A percentile compares a stretch with the other conserved stretches of the same genome.
phyloP scores from a whole-genome alignment of 1,140 invertebrate species.

The Drosophila orosa region DNA sequence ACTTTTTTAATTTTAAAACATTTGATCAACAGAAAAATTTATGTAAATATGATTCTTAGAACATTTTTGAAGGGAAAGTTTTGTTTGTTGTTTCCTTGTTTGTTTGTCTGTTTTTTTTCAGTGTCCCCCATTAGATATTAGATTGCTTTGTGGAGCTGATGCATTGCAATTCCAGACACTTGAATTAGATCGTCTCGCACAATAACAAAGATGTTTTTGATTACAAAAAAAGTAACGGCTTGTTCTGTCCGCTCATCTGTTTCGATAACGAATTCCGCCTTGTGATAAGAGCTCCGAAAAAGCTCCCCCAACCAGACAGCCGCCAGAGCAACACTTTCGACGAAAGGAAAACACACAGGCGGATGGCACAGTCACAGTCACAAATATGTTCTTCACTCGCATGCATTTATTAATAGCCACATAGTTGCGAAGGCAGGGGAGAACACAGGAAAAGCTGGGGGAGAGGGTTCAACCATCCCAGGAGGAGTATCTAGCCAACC shows the following conservation, averaged over 20 bases:
- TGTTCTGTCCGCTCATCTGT: slow-evolving; percentile 14
- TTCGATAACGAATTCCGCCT: slow-evolving; percentile 42
- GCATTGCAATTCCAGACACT: slow-evolving; percentile 41
- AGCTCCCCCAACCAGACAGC: slow-evolving; percentile 24
- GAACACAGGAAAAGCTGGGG: background rate
- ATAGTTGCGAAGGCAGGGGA: slow-evolving; percentile 1
- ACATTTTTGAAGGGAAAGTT: background rate
- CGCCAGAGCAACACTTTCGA: slow-evolving; percentile 25
- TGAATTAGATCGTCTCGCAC: slow-evolving; percentile 16
- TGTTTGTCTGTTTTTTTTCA: background rate
- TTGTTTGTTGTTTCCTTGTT: background rate
- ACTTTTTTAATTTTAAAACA: background rate
- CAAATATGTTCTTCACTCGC: slow-evolving; percentile 20
- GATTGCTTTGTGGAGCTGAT: background rate
- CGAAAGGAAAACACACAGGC: slow-evolving; percentile 17
- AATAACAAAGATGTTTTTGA: slow-evolving; percentile 23
- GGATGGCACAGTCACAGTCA: slow-evolving; percentile 8
- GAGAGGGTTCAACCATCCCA: background rate
- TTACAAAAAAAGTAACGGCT: slow-evolving; percentile 29
- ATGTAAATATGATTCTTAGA: rapidly evolving
- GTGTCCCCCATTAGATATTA: slow-evolving; percentile 1
- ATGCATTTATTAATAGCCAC: slow-evolving; percentile 58
- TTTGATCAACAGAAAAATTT: background rate
- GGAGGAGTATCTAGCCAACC: slow-evolving; percentile 34
- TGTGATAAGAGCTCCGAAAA: slow-evolving; percentile 52